Evolutionary conservation across 2,113 vertebrate genomes (phyloP), one percentile per base, ranked within the genome.

Genomic region (Sprattus sprattus): DNA sequence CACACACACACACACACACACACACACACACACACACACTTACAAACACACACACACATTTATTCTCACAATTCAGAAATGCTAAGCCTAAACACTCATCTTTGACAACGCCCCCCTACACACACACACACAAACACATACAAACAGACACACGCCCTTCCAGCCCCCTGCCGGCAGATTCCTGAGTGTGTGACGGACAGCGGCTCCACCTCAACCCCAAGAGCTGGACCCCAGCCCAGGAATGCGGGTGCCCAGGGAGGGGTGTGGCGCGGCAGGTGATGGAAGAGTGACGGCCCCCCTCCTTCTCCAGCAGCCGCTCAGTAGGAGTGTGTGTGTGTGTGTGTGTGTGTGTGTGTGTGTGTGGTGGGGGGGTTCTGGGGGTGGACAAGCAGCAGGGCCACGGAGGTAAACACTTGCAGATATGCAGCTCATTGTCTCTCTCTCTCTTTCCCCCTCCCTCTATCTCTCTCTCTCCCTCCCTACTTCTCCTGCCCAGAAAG

Each of bases 351-450:
- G 64, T 67, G 22, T 28, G 64, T 28, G 64, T 71, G 11, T 28
- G 64, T 28, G n/a, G 64, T 32, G 25, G 1, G 25, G 10, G 64
- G n/a, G 13, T 71, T 25, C 25, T 13, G 64, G 64, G 25, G 25
- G 64, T 25, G 25, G 25, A 8, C 22, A 13, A 83, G 82, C 71
- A 86, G 82, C 82, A 86, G 86, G 86, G 50, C 57, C n/a, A 45
- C 81, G 45, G 82, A 81, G 82, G 49, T 84, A 78, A 81, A 83
- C 82, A 54, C 32, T 57, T 20, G 39, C n/a, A 83, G 87, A 67
- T 86, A 83, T 81, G 82, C 84, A 83, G 49, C 86, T 80, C 71
- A 87, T 87, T 89, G 87, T 92, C 90, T 50, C 83, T 87, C 90
- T 87, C 89, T 89, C 91, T 88, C 84, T 39, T 20, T 85, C 64